phyloP scores from a whole-genome alignment of 2,888 invertebrate genomes.

The Lochmaea crataegi region DNA sequence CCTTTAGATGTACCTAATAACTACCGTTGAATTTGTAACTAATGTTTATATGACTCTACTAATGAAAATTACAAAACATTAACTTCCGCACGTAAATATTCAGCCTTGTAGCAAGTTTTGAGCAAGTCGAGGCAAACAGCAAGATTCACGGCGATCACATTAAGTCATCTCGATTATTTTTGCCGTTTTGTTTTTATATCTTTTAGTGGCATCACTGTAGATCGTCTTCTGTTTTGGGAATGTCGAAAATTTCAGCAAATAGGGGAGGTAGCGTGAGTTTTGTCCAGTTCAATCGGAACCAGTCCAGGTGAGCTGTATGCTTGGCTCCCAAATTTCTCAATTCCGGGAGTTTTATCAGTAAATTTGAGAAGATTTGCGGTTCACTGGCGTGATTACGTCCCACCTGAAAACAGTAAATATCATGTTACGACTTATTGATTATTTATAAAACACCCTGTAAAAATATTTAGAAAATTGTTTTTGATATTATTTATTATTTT shows the following conservation, averaged over 20 bases:
- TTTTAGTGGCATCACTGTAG: constrained; percentile 59
- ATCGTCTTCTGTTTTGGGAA: constrained; percentile 86
- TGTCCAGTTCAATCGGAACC: constrained; percentile 92
- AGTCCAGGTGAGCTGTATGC: constrained; percentile 86
- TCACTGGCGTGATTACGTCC: constrained; percentile 72
- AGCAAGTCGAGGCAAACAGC: constrained; percentile 58
- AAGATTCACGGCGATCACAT: constrained; percentile 52
- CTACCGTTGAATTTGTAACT: too few relatives aligned
- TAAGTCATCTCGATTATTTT: constrained; percentile 30
- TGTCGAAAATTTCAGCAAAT: constrained; percentile 97
- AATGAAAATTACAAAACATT: constrained; percentile 14
- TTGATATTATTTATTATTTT: too few relatives aligned
- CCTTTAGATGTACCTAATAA: too few relatives aligned
- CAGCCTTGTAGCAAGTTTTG: constrained; percentile 55
- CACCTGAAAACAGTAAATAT: constrained; percentile 62
- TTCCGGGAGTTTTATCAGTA: constrained; percentile 77
- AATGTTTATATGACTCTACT: background rate
- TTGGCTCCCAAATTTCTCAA: constrained; percentile 83
- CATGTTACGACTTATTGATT: too few relatives aligned
- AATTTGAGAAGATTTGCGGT: constrained; percentile 69
- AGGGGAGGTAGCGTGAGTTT: constrained; percentile 88
- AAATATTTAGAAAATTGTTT: too few relatives aligned
- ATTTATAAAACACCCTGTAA: too few relatives aligned
- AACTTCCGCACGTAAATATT: constrained; percentile 46
- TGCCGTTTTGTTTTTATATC: constrained; percentile 32